Evolutionary conservation across 2,888 invertebrate species (phyloP), one percentile per base, ranked within the genome.

Genomic region (Agrotis segetum): DNA sequence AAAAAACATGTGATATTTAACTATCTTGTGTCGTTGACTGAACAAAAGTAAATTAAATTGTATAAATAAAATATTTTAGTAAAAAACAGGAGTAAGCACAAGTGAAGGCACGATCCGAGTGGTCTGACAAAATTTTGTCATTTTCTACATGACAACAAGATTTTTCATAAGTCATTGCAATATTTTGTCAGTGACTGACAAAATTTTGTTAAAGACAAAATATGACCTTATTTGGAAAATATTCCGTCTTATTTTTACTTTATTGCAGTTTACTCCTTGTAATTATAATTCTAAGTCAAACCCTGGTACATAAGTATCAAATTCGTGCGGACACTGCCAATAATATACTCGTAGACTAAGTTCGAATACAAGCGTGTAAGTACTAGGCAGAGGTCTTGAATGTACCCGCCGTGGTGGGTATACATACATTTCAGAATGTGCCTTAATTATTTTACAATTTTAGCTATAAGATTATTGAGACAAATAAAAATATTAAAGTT

Each of bases 301-400:
- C 55, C 58, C 61, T 67, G 87, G 77, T 85, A 87, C 87, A 77
- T 67, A 81, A 81, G 83, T 86, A 81, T 83, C 85, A 61, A 63
- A 84, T 49, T 76, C 59, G 67, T 87, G 82, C 85, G 83, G 84
- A 87, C 91, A 92, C 93, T 93, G 94, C 93, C 92, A 92, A 90
- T 88, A 82, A 78, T 87, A 86, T 90, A 89, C 87, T 88, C 87
- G 78, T 88, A 86, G 78, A 34, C 59, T 68, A 76, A 77, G 82
- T 77, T 76, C 67, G 77, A 79, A 75, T 74, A 75, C 52, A 78
- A 75, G 66, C 61, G 61, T 77, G 74, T 69, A 79, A 70, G 77
- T 72, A 70, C 71, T 58, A 78, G 71, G 77, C 79, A 71, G 71
- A 52, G 29, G 69, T 67, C 83, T 74, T 76, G 77, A 75, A 77